Evolutionary conservation across 1,140 invertebrate genomes (phyloP), one percentile per base, ranked within the genome.

Genomic region (Diorhabda sublineata): DNA sequence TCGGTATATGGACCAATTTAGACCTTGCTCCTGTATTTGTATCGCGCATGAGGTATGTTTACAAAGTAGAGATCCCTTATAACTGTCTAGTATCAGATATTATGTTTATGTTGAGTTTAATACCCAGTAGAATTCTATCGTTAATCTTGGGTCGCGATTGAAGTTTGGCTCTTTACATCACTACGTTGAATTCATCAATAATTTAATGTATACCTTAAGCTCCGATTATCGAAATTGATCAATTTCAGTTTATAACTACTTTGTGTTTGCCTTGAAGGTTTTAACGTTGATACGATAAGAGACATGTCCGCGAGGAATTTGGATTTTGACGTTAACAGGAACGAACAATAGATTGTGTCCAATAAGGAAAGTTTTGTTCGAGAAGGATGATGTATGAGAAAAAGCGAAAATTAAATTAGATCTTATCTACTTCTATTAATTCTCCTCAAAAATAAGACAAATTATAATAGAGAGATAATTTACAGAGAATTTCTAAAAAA

Each of bases 21-120:
- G 81, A 83, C 47, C 76, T 83, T 45, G 80, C 81, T 9, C 81
- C 80, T 9, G 73, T 79, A 59, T 82, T 83, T 74, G 78, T 83
- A 67, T 75, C 78, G 8, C 74, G 78, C 57, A 83, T 83, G 81
- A 77, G 81, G 81, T 82, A 58, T 74, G 75, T 71, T 45, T 64
- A 4, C 8, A 11, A 44, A 5, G 43, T 11, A 52, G 47, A 52
- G 47, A n/a, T 8, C 47, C 47, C 47, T 52, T 52, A 52, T 52
- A 52, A 52, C 47, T 52, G 47, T 52, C 47, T 52, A 52, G n/a
- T 52, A 52, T 52, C n/a, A 2, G 47, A 52, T 52, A 52, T 52
- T 52, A 52, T 52, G 47, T 52, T 52, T 52, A 52, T 52, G 47
- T 52, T 52, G 47, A 52, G 47, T 52, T 52, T 52, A 52, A 52